Base-by-base conservation (phyloP, 2,888 invertebrate species). In the Limenitis camilla region DNA sequence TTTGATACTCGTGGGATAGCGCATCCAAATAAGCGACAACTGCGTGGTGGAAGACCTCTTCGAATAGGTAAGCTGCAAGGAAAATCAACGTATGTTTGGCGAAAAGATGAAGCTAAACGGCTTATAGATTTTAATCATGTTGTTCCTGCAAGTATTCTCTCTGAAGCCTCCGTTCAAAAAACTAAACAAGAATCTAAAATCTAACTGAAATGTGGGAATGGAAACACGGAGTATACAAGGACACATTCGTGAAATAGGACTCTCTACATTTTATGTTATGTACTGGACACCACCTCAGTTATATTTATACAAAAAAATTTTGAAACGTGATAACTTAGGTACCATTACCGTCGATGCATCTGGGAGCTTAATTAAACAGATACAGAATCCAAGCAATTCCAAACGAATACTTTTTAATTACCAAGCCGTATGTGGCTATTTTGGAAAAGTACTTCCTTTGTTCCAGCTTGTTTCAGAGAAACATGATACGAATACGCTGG, bases 121-220 rank as follows among this genome's bases (percentile, higher is more conserved):
- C 40, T 45, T 9, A 53, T 53, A 45, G 36, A 49, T 11, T 49
- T 49, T 27, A 40, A 28, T 8, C 49, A 49, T 41, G 41, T 10
- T 36, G 45, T 45, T 31, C 49, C 49, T 19, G 49, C 53, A 42
- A 47, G 40, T 40, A 36, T 53, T 28, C 32, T 36, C 30, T 49
- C 46, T 3, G 53, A 53, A 49, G 49, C 49, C 9, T 36, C 49
- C 38, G 36, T 49, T 9, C 53, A 40, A 36, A 53, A 53, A 19
- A 36, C 49, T 33, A 53, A 53, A 10, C 53, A 53, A 9, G 45
- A 45, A 35, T 19, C 3, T 19, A 19, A 19, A 19, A 19, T 19
- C 19, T 32, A 7, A 19, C 29, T 31, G 29, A 29, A 1, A 11
- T 40, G 4, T 40, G 30, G 41, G n/a, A n/a, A n/a, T n/a, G n/a